Base-by-base conservation (phyloP, 2,113 vertebrate genomes). In the Leucosticte australis region DNA sequence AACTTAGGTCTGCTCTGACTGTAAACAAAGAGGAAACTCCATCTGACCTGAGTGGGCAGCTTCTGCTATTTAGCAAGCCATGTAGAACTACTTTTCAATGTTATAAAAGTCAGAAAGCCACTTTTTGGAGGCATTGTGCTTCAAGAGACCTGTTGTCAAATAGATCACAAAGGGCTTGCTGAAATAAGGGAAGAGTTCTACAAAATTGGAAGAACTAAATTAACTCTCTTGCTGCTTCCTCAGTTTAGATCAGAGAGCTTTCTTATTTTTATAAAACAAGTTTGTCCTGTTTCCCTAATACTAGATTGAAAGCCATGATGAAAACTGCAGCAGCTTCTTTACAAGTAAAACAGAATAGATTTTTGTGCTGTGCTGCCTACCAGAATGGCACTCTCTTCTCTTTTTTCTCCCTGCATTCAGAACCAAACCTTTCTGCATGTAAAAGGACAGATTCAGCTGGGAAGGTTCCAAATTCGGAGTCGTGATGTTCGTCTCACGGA, bases 361-460 rank as follows among this genome's bases (percentile, higher is more conserved):
- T 80, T 62, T 87, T 10, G 10, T 83, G 31, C 47, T 76, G 11
- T 86, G 23, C 18, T 83, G 24, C 9, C 21, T 33, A 62, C 11
- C 13, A 98, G 97, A 97, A 96, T 75, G 94, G 87, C 65, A 94
- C 27, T 52, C 96, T 42, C 19, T 68, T 23, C 28, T 95, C 20
- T 27, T 62, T 80, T 81, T 31, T 63, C 8, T 55, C 87, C 7
- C 27, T 81, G 35, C 70, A 47, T 83, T 95, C 81, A 98, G 98
- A 93, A 94, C 39, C 96, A 97, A 86, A 49, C 67, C 2, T 98
- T 98, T 73, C 95, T 99, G 56, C 94, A 97, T 15, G 87, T 99
- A n/a, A 99, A 98, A 97, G 99, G 98, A 82, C 94, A 41, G 63
- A 76, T 99, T 37, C 97, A 99, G 56, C 81, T 99, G 63, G 99